A percentile compares a stretch with the other conserved stretches of the same genome.
These are phyloP conservation scores for Dicrostonyx torquatus DNA, from an alignment of 2,797 vertebrate species.

Conservation along the genomic window DNA sequence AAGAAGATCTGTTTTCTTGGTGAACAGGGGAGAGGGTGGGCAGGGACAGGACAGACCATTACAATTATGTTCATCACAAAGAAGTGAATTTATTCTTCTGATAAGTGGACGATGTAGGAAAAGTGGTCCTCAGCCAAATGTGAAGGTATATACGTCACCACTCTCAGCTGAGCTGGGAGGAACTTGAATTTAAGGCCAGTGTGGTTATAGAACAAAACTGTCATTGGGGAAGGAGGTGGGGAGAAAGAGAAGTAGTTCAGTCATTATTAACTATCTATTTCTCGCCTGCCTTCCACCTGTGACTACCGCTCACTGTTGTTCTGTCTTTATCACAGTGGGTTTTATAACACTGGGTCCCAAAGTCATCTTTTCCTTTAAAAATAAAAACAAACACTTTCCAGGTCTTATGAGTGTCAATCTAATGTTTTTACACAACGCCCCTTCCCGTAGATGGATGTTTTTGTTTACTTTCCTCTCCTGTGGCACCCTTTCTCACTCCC, in stretches of 20 bases:
- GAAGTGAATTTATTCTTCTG: background rate
- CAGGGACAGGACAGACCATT: no score
- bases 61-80: background rate
- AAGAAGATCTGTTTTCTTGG: no score
- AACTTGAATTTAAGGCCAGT: background rate
- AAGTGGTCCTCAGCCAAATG: background rate
- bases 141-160: background rate
- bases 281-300: background rate
- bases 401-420: background rate
- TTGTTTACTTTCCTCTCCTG: constrained; percentile 15
- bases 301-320: background rate
- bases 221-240: no score
- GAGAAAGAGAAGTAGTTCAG: background rate
- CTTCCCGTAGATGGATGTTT: background rate
- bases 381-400: background rate
- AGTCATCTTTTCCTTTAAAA: background rate
- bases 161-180: background rate
- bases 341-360: background rate
- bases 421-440: constrained; percentile 14
- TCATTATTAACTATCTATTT: background rate
- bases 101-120: background rate
- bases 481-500: background rate
- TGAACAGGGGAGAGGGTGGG: no score
- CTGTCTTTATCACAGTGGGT: background rate
- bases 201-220: background rate